Base-by-base conservation (phyloP, 2,113 vertebrate genomes). In the Nannobrachium achirus region DNA sequence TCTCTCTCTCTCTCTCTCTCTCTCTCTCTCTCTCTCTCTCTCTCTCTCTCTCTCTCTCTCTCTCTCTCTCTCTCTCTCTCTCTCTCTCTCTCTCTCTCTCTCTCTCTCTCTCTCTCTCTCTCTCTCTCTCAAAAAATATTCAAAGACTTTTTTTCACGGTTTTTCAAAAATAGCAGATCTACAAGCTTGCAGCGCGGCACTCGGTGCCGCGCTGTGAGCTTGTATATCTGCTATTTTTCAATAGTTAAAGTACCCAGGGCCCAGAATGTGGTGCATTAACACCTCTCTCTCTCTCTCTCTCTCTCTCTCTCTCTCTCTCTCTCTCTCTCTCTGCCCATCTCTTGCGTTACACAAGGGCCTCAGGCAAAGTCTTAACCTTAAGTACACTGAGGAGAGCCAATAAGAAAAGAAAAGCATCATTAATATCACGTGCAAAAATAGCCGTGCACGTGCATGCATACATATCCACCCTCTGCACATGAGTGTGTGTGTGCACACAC, bases 281-380 rank as follows among this genome's bases (percentile, higher is more conserved):
- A n/a, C 73, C 62, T 76, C 73, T 62, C 66, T 71, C 42, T 14
- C 8, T 50, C 53, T 55, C 45, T 59, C 15, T n/a, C 41, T 33
- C 52, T 50, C 41, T n/a, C n/a, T 53, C 19, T 66, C 63, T 55
- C 51, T 14, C 63, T 64, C 50, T 52, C 50, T 44, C 20, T 33
- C 25, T 33, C 25, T 33, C 25, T 33, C 25, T 33, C 25, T 76
- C 71, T 68, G 73, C 72, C 79, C 81, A 73, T 14, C 79, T 51
- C 66, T 56, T 55, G 73, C 71, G 55, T 55, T 5, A 81, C 56
- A 76, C 55, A 64, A 55, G 69, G 66, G 66, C 76, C 81, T 83
- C 59, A 11, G 86, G 78, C 52, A 78, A 76, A 76, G 63, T 85
- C 72, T 76, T 67, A 79, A 87, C 76, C 85, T 78, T 71, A 71